Evolutionary conservation across 2,113 vertebrate species (phyloP), one percentile per base, ranked within the genome.

Genomic region (Tetrax tetrax): DNA sequence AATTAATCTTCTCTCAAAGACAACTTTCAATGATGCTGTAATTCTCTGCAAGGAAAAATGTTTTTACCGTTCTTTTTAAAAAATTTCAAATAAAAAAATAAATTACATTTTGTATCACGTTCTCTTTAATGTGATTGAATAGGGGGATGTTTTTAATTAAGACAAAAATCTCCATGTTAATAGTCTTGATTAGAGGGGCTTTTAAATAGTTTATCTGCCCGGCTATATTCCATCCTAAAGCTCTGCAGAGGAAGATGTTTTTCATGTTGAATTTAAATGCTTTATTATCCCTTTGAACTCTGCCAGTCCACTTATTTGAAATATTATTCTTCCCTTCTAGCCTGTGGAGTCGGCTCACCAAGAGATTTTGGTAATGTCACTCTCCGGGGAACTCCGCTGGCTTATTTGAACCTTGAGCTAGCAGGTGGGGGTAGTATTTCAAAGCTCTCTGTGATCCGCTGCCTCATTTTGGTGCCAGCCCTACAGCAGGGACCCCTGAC

Each of bases 211-310:
- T 93, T 90, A 93, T 93, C 70, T 92, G 38, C 37, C 80, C 82
- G 83, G 83, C 77, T 93, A 78, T 7, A 10, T 76, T 94, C 61
- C 76, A 76, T 68, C 77, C 45, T 68, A 87, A 93, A 94, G 45
- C 83, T 87, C 57, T 89, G 50, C 59, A 78, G 86, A 95, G 65
- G 53, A 96, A 84, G 83, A 93, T 37, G 69, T 72, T 77, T 96
- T 95, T 97, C 89, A 95, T 92, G 90, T 89, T 81, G 80, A 92
- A 95, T 96, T 96, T 84, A 87, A 96, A 95, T 92, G 61, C 69
- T 91, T 91, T 90, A 93, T 92, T 92, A 92, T 89, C 69, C 41
- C 81, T 96, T 94, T 95, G 90, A 96, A 96, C 83, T 94, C 96
- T 76, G 85, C n/a, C 76, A 76, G 79, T 78, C 83, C 69, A 68